A percentile compares a stretch with the other conserved stretches of the same genome.
Evolutionary conservation across 64 coral and sea anemone species (phyloP).

Genomic region (Stichodactyla helianthus): DNA sequence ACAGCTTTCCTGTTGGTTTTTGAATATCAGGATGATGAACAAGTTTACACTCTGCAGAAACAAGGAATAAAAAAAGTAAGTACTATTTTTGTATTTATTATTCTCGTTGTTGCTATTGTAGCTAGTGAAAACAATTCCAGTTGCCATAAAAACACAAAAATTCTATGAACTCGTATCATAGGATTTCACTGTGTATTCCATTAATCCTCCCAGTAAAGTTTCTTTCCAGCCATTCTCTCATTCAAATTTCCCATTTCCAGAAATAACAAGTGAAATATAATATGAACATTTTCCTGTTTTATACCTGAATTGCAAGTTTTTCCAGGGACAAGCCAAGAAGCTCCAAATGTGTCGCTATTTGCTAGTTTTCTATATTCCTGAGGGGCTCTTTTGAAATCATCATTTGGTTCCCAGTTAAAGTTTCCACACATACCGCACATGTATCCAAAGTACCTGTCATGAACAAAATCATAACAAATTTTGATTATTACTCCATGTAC

Average conservation of each 20-base stretch:
- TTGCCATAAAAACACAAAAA: background rate
- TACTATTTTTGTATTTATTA: background rate
- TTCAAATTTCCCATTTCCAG: background rate
- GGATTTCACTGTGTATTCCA: background rate
- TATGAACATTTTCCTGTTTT: background rate
- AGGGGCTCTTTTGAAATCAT: background rate
- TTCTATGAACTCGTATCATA: no score
- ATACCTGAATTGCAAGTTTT: slow-evolving; percentile 18
- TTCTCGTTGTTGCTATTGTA: background rate
- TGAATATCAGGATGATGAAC: background rate
- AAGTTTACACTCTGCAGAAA: background rate
- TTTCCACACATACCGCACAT: slow-evolving; percentile 31
- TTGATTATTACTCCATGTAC: background rate
- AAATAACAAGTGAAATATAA: background rate
- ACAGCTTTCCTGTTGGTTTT: background rate
- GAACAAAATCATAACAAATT: background rate
- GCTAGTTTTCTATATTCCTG: background rate
- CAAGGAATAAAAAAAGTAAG: background rate
- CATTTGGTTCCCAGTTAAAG: background rate
- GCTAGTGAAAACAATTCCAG: background rate
- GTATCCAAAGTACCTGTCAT: slow-evolving; percentile 18
- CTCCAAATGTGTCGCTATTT: background rate
- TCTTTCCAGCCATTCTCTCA: background rate
- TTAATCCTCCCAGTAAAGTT: background rate
- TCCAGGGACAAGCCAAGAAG: slow-evolving; percentile 28